phyloP scores from a whole-genome alignment of 2,888 invertebrate species.

The Leptinotarsa haldemani region DNA sequence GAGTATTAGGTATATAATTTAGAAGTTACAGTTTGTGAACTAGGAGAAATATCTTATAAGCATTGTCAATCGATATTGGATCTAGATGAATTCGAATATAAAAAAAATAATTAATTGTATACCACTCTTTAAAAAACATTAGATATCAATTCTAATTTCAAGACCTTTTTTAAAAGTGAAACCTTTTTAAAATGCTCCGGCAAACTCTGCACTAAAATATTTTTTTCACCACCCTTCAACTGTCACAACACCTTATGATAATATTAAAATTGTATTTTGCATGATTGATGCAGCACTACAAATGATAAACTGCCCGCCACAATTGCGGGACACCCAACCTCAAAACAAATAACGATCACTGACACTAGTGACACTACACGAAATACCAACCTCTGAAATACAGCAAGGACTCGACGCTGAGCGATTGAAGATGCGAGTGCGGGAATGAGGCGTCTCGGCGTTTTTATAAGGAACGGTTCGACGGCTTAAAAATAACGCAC shows the following conservation, averaged over 20 bases:
- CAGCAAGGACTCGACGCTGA: conserved; percentile 41
- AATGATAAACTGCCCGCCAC: background rate
- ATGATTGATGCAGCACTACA: background rate
- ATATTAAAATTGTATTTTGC: background rate
- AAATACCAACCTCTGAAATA: conserved; percentile 42
- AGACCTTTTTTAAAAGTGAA: background rate
- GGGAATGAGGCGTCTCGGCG: conserved; percentile 29
- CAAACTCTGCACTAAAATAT: background rate
- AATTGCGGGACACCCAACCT: background rate
- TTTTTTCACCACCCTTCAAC: conserved; percentile 7
- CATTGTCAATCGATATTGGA: too few species aligned
- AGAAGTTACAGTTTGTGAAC: too few species aligned
- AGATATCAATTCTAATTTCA: background rate
- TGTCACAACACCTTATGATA: background rate
- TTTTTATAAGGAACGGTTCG: conserved; percentile 51
- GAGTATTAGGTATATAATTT: too few species aligned
- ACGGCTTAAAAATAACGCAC: conserved; percentile 59
- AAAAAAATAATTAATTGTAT: too few species aligned
- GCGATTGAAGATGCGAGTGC: conserved; percentile 40
- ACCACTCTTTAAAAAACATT: background rate
- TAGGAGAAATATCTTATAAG: too few species aligned
- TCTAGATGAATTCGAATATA: too few species aligned
- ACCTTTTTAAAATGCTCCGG: background rate
- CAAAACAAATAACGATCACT: conserved; percentile 9
- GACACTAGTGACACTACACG: conserved; percentile 5